Evolutionary conservation across 2,888 invertebrate genomes (phyloP), one percentile per base, ranked within the genome.

Genomic region (Diploptera punctata): DNA sequence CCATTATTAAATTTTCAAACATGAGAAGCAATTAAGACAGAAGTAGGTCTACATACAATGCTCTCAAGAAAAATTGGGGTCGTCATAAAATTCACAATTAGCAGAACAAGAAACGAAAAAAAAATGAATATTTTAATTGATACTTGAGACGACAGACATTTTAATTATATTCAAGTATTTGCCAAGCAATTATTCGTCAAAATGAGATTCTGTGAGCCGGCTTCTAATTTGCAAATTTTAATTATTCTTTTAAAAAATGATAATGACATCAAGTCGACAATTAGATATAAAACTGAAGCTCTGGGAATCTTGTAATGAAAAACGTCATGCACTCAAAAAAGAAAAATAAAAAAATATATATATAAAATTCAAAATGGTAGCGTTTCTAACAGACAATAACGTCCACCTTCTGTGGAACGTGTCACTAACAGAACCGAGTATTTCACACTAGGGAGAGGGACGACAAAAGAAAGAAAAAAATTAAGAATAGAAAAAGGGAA

Each of bases 341-440:
- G 4, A 52, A 52, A 52, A 52, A 21, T 21, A 52, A 4, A 21
- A 29, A n/a, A 29, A 57, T n/a, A 47, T 47, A 47, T 47, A 47
- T 47, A 47, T 47, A 47, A 24, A 57, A 31, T 19, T 19, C 26
- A 31, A n/a, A 57, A 31, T 29, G 29, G n/a, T 26, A 57, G 29
- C 57, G 24, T 1, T 24, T 21, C 52, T 24, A 21, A 24, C 2
- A 49, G 19, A 49, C 26, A 21, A 26, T 26, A 24, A 29, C 16
- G 29, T 4, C 57, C 29, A 54, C 13, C 54, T 54, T 26, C 24
- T 33, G 10, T 10, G 10, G 13, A 26, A 54, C 57, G 43, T 43
- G 73, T 73, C 73, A 73, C 57, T 57, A 60, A 33, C 73, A 73
- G 73, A 60, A 70, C 47, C 26, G 70, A 67, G 67, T 73, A 73